phyloP scores from a whole-genome alignment of 2,888 invertebrate genomes.

The Ceramica pisi region DNA sequence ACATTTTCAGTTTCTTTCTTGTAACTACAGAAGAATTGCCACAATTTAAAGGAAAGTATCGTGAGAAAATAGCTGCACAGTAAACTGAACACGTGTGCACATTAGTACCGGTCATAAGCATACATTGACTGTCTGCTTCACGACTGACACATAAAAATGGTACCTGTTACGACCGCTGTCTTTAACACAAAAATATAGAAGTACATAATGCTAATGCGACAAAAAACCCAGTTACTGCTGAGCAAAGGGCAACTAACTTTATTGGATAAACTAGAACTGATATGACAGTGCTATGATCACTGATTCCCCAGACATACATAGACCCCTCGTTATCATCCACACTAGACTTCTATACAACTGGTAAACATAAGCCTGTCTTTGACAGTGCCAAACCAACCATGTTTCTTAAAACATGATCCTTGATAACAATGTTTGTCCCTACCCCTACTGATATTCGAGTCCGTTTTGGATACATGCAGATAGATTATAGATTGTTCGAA shows the following conservation, averaged over 20 bases:
- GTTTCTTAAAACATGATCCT: not conserved
- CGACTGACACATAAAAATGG: conserved; percentile 28
- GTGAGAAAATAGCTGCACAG: conserved; percentile 45
- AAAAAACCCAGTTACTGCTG: not conserved
- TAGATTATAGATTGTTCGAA: too few species aligned
- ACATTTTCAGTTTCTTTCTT: too few species aligned
- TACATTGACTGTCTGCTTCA: conserved; percentile 33
- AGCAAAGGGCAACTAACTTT: not conserved
- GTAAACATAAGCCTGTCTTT: not conserved
- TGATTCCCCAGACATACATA: not conserved
- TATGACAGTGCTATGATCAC: not conserved
- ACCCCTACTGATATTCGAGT: too few species aligned
- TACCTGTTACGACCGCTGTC: not conserved
- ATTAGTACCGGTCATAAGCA: conserved; percentile 49
- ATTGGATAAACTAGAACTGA: not conserved
- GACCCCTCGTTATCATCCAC: not conserved
- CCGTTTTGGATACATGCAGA: too few species aligned
- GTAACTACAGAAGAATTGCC: not conserved
- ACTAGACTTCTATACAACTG: not conserved
- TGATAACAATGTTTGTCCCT: not conserved
- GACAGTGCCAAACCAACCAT: not conserved
- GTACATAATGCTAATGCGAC: not conserved
- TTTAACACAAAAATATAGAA: not conserved
- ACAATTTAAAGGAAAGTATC: conserved; percentile 27
- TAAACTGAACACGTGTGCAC: conserved; percentile 39